These are phyloP conservation scores for Bombus superbus DNA, from an alignment of 1,140 invertebrate genomes.

Conservation along the genomic window DNA sequence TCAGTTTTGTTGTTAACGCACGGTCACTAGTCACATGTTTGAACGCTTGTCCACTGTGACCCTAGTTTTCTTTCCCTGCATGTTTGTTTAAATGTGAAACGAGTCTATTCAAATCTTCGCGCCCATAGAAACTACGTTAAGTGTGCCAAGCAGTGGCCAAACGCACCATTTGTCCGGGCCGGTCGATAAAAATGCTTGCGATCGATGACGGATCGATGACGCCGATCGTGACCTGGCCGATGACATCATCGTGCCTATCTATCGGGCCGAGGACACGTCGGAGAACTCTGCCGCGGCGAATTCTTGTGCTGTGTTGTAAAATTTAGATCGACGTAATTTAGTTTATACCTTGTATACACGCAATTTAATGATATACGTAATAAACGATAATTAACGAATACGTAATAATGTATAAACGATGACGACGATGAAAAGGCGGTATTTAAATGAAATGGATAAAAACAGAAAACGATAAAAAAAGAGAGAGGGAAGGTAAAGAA, in stretches of 20 bases:
- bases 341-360: conserved; percentile 75
- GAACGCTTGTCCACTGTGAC: not conserved
- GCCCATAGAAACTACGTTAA: conserved; percentile 41
- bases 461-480: not conserved
- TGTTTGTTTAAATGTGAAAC: not conserved
- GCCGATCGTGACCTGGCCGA: not conserved
- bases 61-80: not conserved
- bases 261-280: conserved; percentile 42
- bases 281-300: conserved; percentile 75
- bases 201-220: conserved; percentile 20
- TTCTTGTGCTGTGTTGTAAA: conserved; percentile 82
- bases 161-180: conserved; percentile 42
- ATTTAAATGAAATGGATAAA: conserved; percentile 17
- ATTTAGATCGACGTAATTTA: conserved; percentile 80
- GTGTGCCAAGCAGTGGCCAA: conserved; percentile 58
- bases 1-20: too few relatives aligned
- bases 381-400: conserved; percentile 76
- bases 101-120: not conserved
- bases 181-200: conserved; percentile 6
- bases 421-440: conserved; percentile 11
- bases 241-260: not conserved
- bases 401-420: conserved; percentile 72
- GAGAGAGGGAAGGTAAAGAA: not conserved
- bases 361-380: conserved; percentile 77
- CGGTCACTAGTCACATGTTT: conserved; percentile 17